Conservation (phyloP, 2,888 invertebrate species). For the Amphipoea oculea region DNA sequence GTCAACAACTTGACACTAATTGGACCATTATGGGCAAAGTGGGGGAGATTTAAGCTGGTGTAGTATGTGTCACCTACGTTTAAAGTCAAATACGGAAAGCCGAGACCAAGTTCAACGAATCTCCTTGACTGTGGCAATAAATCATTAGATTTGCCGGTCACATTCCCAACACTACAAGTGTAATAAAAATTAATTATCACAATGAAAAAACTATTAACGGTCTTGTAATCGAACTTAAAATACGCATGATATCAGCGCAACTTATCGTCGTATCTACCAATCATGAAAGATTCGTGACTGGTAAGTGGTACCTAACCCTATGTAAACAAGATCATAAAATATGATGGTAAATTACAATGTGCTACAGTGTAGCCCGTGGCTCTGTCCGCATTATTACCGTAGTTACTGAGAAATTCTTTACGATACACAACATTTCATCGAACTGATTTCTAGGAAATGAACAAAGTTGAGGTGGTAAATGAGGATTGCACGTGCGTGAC, state of each 20-base stretch:
- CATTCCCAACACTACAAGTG: slow-evolving; percentile 13
- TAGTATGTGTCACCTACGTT: slow-evolving; percentile 47
- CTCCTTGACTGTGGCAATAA: slow-evolving; percentile 44
- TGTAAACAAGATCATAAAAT: slow-evolving; percentile 52
- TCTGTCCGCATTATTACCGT: slow-evolving; percentile 9
- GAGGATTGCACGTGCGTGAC: not conserved
- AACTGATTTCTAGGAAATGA: slow-evolving; percentile 1
- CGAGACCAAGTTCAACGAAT: slow-evolving; percentile 40
- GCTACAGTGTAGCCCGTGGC: slow-evolving; percentile 23
- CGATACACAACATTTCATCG: not conserved
- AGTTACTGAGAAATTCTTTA: slow-evolving; percentile 12
- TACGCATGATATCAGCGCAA: slow-evolving; percentile 44
- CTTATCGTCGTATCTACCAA: not conserved
- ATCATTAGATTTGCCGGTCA: slow-evolving; percentile 9
- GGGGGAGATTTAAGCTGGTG: slow-evolving; percentile 17
- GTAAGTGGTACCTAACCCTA: slow-evolving; percentile 12
- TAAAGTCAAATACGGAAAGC: slow-evolving; percentile 9
- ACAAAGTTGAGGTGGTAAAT: not conserved
- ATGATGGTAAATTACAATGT: slow-evolving; percentile 46
- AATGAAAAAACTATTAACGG: slow-evolving; percentile 36
- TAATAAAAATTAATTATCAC: slow-evolving; percentile 43
- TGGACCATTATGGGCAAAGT: slow-evolving; percentile 46
- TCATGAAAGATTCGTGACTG: slow-evolving; percentile 32
- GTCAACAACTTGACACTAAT: slow-evolving; percentile 57
- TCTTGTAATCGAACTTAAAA: slow-evolving; percentile 23